These are phyloP conservation scores for Eupelmus urozonus DNA, from an alignment of 2,888 invertebrate genomes.

Conservation along the genomic window DNA sequence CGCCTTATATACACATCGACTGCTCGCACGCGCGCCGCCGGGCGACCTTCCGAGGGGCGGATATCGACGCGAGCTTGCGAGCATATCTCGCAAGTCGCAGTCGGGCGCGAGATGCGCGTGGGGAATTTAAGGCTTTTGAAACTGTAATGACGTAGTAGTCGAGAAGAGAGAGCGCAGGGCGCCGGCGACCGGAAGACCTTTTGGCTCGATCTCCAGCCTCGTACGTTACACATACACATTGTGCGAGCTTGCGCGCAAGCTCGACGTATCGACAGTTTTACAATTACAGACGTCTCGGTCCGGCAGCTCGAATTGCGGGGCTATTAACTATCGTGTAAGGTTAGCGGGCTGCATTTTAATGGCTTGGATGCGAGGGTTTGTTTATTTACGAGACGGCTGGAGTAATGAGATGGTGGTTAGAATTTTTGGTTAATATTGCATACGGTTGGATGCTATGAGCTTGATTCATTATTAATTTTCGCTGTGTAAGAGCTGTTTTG, in stretches of 20 bases:
- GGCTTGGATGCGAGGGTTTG: no score
- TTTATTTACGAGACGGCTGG: no score
- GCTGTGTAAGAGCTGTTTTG: no score
- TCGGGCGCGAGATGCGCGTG: slow-evolving; percentile 7
- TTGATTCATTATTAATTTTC: no score
- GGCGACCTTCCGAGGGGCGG: no score
- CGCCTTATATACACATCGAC: no score
- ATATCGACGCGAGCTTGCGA: slow-evolving; percentile 33
- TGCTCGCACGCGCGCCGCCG: no score
- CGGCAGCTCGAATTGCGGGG: slow-evolving; percentile 18
- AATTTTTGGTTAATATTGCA: no score
- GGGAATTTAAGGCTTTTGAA: slow-evolving; percentile 51
- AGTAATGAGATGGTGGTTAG: no score
- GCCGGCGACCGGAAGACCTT: slow-evolving; percentile 9
- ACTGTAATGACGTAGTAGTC: slow-evolving; percentile 31
- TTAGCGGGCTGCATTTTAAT: no score
- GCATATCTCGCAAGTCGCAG: slow-evolving; percentile 23
- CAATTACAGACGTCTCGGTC: slow-evolving; percentile 42
- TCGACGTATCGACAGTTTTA: slow-evolving; percentile 53
- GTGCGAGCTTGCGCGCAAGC: slow-evolving; percentile 9
- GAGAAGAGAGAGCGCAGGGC: neutral
- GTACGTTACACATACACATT: slow-evolving; percentile 40
- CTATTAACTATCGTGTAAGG: slow-evolving; percentile 25
- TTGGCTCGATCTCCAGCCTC: slow-evolving; percentile 22
- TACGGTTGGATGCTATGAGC: no score